phyloP scores from a whole-genome alignment of 2,113 vertebrate species.

The Menura novaehollandiae region DNA sequence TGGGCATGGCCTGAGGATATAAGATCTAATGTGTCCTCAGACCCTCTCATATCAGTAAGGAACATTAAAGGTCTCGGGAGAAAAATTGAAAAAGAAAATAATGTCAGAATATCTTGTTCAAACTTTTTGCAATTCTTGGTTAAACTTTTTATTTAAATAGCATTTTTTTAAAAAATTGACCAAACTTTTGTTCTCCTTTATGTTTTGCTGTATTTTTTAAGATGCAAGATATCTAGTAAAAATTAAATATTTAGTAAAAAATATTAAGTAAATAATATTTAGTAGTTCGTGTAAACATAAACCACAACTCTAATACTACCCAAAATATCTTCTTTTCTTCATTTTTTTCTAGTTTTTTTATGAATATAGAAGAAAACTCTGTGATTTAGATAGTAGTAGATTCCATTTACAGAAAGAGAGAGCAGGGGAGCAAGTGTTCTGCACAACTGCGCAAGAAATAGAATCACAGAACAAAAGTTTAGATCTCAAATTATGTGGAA shows the following conservation, averaged over 20 bases:
- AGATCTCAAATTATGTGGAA: not conserved
- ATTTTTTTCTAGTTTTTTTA: not conserved
- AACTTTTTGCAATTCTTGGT: not conserved
- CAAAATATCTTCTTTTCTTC: not conserved
- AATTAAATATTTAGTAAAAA: too few species aligned
- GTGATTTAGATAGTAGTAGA: not conserved
- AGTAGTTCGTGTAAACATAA: not conserved
- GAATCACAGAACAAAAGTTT: not conserved
- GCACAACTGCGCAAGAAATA: not conserved
- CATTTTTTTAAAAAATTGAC: not conserved
- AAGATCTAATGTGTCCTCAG: not conserved
- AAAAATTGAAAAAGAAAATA: not conserved
- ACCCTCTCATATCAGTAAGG: not conserved
- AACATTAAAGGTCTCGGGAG: not conserved
- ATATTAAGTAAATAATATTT: not conserved
- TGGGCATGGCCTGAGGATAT: not conserved
- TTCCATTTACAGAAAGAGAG: not conserved
- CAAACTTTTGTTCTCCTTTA: not conserved
- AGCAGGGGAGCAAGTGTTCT: not conserved
- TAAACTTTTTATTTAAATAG: not conserved
- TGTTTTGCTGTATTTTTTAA: not conserved
- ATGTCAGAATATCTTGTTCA: not conserved
- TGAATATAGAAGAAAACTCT: not conserved
- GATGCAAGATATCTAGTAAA: accelerated
- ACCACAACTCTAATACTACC: not conserved